These are phyloP conservation scores for Andrena haemorrhoa DNA, from an alignment of 2,888 invertebrate species.

Conservation along the genomic window DNA sequence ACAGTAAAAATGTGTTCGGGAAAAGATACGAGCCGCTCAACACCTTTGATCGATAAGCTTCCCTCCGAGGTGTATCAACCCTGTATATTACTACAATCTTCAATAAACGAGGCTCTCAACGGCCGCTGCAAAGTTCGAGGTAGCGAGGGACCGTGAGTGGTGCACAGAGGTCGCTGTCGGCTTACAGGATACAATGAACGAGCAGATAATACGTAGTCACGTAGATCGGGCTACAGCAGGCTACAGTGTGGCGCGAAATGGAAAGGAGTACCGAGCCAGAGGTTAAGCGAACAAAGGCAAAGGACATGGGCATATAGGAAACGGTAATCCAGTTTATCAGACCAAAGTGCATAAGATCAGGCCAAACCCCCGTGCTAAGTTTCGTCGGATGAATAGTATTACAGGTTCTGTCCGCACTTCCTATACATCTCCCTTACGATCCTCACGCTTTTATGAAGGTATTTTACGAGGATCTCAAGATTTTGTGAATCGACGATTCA, in stretches of 20 bases:
- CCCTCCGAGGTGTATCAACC: conserved; percentile 12
- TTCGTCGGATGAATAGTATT: conserved; percentile 69
- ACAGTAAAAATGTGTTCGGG: conserved; percentile 23
- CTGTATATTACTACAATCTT: conserved; percentile 41
- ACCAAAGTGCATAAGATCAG: conserved; percentile 79
- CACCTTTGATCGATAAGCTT: conserved; percentile 37
- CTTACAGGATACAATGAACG: conserved; percentile 58
- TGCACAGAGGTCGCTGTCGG: conserved; percentile 16
- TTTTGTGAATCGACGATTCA: conserved; percentile 21
- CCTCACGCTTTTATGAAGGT: conserved; percentile 62
- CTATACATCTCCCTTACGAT: conserved; percentile 4
- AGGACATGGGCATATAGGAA: conserved; percentile 44
- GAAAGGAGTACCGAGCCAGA: conserved; percentile 9
- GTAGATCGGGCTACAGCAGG: conserved; percentile 7
- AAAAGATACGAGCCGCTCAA: conserved; percentile 11
- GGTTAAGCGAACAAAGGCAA: conserved; percentile 37
- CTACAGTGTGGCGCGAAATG: conserved; percentile 23
- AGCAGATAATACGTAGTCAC: conserved; percentile 59
- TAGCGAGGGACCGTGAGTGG: conserved; percentile 16
- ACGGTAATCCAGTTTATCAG: conserved; percentile 79
- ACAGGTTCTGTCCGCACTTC: conserved; percentile 70
- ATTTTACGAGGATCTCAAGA: conserved; percentile 64
- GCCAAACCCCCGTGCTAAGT: conserved; percentile 75
- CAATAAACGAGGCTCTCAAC: conserved; percentile 46
- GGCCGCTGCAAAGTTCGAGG: conserved; percentile 56